Base-by-base conservation (phyloP, 2,113 vertebrate species). In the Atherinomorus stipes region DNA sequence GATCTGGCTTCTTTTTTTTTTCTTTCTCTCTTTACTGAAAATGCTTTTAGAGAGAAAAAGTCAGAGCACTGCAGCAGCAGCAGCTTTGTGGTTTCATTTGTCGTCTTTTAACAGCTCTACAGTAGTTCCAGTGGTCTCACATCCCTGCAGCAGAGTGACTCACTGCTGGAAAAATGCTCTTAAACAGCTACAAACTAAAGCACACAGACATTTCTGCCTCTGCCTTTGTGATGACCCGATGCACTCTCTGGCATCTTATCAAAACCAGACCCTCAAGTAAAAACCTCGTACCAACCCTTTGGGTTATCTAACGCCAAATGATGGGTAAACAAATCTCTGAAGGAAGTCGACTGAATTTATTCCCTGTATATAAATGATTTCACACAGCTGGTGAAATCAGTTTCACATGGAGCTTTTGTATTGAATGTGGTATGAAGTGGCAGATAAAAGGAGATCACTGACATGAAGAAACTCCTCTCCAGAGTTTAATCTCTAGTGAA, bases 41-140 rank as follows among this genome's bases (percentile, higher is more conserved):
- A 78, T 68, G 66, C 76, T 71, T 80, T 80, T 47, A 60, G 49
- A 58, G 56, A 47, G 3, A 67, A 57, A 47, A 47, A 37, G 71
- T 71, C 52, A 51, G 45, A 56, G 2, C 18, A 7, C 28, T 15
- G 54, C 45, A 31, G 50, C 18, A 7, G 12, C 13, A 34, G 7
- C 9, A 16, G 11, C 50, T 76, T 52, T 51, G 52, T 51, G 52
- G 18, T 56, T 64, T 57, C 58, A 56, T 21, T 23, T 31, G 50
- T 57, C 70, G 7, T 57, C 11, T 56, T 62, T 12, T 19, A 31
- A 53, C 47, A 1, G 22, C 51, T 63, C 12, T 11, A 26, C 15
- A 19, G 51, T 15, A n/a, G 53, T 19, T 64, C 9, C 62, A 40
- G 52, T 53, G 42, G 31, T 16, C 25, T 15, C 37, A 73, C 59